Conservation (phyloP, 2,113 vertebrate genomes). For the Oncorhynchus keta region DNA sequence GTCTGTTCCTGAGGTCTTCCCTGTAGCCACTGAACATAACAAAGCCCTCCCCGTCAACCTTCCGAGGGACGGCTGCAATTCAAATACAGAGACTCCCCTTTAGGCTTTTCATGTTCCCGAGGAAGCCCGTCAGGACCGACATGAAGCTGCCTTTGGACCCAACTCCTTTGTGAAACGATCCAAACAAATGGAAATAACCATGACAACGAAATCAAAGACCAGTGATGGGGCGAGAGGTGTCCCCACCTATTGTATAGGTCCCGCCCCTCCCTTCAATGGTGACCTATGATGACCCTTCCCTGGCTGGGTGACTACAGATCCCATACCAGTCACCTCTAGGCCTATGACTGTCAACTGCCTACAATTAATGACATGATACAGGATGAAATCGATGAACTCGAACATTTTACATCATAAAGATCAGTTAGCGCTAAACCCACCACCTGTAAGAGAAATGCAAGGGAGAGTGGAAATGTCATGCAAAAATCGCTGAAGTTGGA, state of each 20-base stretch:
- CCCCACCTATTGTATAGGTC: constrained; percentile 28
- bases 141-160: constrained; percentile 40
- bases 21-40: constrained; percentile 55
- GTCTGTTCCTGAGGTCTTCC: constrained; percentile 46
- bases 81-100: constrained; percentile 47
- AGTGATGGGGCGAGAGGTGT: constrained; percentile 24
- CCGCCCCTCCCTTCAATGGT: constrained; percentile 18
- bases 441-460: neutral
- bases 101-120: constrained; percentile 51
- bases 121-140: constrained; percentile 38
- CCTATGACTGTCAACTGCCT: neutral
- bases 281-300: constrained; percentile 16
- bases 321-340: neutral
- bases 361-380: neutral
- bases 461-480: too few relatives aligned
- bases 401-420: neutral
- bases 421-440: neutral
- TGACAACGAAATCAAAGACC: constrained; percentile 44
- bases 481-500: too few relatives aligned
- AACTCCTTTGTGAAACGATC: constrained; percentile 41
- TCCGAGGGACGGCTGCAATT: constrained; percentile 38
- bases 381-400: neutral
- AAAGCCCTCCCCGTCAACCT: constrained; percentile 38
- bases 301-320: constrained; percentile 12
- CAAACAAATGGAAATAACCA: constrained; percentile 58